Base-by-base conservation (phyloP, 2,888 invertebrate genomes). In the Papilio elwesi region DNA sequence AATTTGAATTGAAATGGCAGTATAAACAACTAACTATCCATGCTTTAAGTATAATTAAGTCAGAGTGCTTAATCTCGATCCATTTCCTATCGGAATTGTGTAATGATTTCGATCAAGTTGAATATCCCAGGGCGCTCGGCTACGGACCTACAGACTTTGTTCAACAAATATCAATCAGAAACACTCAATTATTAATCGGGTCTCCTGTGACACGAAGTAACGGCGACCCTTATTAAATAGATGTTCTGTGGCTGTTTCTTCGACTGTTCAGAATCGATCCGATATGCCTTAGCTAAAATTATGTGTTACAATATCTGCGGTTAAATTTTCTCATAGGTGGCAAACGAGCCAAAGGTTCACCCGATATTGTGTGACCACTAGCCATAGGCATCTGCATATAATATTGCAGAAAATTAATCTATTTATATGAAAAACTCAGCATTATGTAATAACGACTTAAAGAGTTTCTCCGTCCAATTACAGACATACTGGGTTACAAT, bases 91-190 rank as follows among this genome's bases (percentile, higher is more conserved):
- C 6, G 36, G n/a, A 57, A 59, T 13, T 59, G n/a, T 43, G 55
- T 57, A 57, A 26, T 57, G 8, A 43, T 43, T 57, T 57, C 10
- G 15, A 43, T 43, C 38, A n/a, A 59, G 9, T 59, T 10, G 15
- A 43, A 43, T 43, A 8, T 43, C 59, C 59, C 59, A n/a, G 38
- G 15, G 59, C 43, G 43, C 13, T 49, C 8, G 36, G 0, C 7
- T n/a, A n/a, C 10, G 51, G 43, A 71, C 38, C 57, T 59, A 64
- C 53, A 6, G 43, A 48, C 55, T 70, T 63, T 53, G 64, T 64
- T 47, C 70, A 63, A 57, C 51, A 71, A 66, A 71, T 65, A 66
- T 66, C 65, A 66, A 71, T 57, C 57, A 66, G 65, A 57, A 51
- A 57, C 16, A 43, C 48, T 70, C 66, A 55, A 66, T 71, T 65